Percentiles rank a stretch among this genome's conserved stretches.
Conservation (phyloP, 2,888 invertebrate species). For the Tenthredo mesomela region DNA sequence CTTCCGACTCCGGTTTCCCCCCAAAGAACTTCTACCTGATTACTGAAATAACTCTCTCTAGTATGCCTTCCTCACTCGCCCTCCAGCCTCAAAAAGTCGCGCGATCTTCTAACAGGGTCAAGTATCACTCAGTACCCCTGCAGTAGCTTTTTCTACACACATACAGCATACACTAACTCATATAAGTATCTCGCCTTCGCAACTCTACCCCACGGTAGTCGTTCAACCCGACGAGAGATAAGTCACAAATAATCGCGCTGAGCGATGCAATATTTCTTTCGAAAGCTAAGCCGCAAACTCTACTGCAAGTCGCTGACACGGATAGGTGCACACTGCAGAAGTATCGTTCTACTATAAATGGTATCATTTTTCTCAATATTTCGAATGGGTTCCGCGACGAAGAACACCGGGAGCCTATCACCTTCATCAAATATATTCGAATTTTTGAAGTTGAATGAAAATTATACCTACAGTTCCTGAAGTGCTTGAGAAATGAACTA, state of each 20-base stretch:
- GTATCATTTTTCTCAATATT: slow-evolving; percentile 24
- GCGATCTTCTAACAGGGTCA: slow-evolving; percentile 26
- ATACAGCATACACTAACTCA: background rate
- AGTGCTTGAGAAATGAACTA: background rate
- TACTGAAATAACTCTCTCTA: slow-evolving; percentile 32
- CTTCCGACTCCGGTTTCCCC: background rate
- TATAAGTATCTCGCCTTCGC: slow-evolving; percentile 31
- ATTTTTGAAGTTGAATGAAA: background rate
- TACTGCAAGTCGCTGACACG: background rate
- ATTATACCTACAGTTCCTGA: background rate
- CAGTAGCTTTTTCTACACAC: slow-evolving; percentile 35
- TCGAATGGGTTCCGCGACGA: no score
- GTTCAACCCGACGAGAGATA: slow-evolving; percentile 29
- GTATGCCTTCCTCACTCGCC: background rate
- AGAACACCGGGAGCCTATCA: background rate
- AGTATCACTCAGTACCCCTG: slow-evolving; percentile 37
- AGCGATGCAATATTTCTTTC: slow-evolving; percentile 45
- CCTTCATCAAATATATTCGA: background rate
- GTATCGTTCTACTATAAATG: background rate
- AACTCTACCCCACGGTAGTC: background rate
- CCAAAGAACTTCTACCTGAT: slow-evolving; percentile 30
- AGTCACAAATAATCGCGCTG: slow-evolving; percentile 44
- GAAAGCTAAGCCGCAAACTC: background rate
- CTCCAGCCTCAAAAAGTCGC: slow-evolving; percentile 7
- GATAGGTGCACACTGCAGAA: background rate